Percentiles rank a stretch among this genome's conserved stretches.
Conservation (phyloP, 1,140 invertebrate genomes). For the Scaptomyza graminum region DNA sequence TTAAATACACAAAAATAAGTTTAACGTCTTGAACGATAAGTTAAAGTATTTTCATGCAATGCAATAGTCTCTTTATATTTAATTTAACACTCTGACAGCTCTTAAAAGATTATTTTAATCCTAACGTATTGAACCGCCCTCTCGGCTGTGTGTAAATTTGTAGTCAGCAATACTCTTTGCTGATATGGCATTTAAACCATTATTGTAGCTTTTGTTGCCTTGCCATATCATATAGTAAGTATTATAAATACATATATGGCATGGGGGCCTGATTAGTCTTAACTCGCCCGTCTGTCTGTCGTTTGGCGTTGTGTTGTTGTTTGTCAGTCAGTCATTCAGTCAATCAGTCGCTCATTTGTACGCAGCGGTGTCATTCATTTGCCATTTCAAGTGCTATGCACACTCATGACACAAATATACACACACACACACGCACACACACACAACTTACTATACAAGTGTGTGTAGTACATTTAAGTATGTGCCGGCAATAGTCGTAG, state of each 20-base stretch:
- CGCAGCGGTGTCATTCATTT: constrained; percentile 77
- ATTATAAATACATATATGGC: constrained; percentile 55
- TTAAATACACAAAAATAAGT: no score
- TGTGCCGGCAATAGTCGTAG: constrained; percentile 54
- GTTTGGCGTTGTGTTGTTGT: constrained; percentile 21
- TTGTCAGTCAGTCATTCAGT: constrained; percentile 34
- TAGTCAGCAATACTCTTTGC: constrained; percentile 72
- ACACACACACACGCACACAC: constrained; percentile 18
- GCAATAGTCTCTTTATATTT: no score
- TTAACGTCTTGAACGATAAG: no score
- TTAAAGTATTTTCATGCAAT: no score
- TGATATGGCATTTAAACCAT: constrained; percentile 80
- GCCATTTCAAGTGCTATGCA: constrained; percentile 78
- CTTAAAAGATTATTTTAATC: no score
- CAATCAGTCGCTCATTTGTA: constrained; percentile 53
- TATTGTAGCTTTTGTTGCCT: constrained; percentile 55
- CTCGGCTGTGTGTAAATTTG: constrained; percentile 62
- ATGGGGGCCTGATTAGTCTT: constrained; percentile 77
- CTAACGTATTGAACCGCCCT: constrained; percentile 27
- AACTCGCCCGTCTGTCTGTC: constrained; percentile 56
- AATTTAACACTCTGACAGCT: no score
- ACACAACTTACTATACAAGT: constrained; percentile 18
- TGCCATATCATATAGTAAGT: constrained; percentile 49
- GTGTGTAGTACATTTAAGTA: constrained; percentile 21
- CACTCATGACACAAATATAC: constrained; percentile 54